A percentile compares a stretch with the other conserved stretches of the same genome.
Evolutionary conservation across 2,888 invertebrate genomes (phyloP).

Genomic region (Trissoscelio sp.): DNA sequence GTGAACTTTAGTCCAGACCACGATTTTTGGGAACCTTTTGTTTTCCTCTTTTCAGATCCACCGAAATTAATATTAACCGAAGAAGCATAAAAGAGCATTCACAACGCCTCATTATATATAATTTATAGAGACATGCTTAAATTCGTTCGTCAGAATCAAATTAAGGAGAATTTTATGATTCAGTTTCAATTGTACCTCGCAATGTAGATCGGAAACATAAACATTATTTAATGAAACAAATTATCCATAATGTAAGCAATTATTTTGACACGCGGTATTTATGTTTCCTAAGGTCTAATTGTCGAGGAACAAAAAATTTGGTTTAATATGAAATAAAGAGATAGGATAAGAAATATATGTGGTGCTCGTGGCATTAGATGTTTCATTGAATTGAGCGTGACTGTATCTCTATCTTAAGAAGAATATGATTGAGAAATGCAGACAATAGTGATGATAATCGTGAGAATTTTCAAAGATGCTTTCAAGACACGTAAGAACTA

Average conservation of each 20-base stretch:
- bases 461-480: constrained; percentile 51
- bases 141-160: not conserved
- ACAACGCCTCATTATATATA: not conserved
- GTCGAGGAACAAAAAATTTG: not conserved
- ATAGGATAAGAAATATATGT: constrained; percentile 18
- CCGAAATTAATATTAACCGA: constrained; percentile 15
- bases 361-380: constrained; percentile 30
- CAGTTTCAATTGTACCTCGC: not conserved
- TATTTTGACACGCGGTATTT: constrained; percentile 19
- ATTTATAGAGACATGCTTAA: not conserved
- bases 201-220: constrained; percentile 1
- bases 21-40: constrained; percentile 25
- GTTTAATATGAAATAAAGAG: constrained; percentile 10
- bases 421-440: constrained; percentile 64
- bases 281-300: constrained; percentile 4
- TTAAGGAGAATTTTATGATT: not conserved
- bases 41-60: constrained; percentile 26
- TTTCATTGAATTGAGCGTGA: constrained; percentile 49
- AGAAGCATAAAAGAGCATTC: not conserved
- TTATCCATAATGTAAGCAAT: constrained; percentile 10
- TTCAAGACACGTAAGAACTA: constrained; percentile 46
- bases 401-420: constrained; percentile 63
- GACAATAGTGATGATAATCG: constrained; percentile 64
- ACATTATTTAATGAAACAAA: not conserved
- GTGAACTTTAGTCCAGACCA: constrained; percentile 45